Conservation (phyloP, 2,113 vertebrate genomes). For the Gymnobelideus leadbeateri region DNA sequence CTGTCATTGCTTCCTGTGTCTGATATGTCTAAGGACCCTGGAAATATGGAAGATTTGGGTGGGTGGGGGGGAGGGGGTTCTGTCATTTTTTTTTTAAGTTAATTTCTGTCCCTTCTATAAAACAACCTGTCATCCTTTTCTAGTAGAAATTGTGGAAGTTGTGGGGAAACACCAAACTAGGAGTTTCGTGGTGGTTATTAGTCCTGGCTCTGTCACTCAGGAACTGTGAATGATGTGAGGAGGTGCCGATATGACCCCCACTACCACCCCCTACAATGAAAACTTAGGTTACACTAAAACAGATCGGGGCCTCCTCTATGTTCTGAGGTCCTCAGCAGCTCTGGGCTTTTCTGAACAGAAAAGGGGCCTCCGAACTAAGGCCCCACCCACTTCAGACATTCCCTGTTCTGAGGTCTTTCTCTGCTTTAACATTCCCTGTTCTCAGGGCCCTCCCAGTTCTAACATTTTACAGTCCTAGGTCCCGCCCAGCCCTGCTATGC, state of each 20-base stretch:
- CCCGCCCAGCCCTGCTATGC: background rate
- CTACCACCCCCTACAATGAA: too few species aligned
- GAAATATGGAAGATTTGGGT: background rate
- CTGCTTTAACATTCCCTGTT: background rate
- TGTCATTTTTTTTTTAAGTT: too few species aligned
- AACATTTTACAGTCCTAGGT: background rate
- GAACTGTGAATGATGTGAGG: background rate
- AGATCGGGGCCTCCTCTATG: background rate
- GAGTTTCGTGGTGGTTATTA: background rate
- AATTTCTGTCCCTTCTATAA: background rate
- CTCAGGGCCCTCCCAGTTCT: background rate
- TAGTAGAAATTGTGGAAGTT: background rate
- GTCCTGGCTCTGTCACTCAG: background rate
- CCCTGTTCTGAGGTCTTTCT: too few species aligned
- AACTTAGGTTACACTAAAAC: background rate
- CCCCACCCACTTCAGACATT: background rate
- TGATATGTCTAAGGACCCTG: fast-evolving
- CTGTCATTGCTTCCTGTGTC: background rate
- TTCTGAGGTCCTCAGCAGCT: too few species aligned
- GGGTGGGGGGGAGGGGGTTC: background rate
- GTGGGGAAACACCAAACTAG: background rate
- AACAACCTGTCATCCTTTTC: background rate
- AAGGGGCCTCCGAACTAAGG: background rate
- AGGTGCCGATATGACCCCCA: too few species aligned
- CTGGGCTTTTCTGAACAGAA: background rate